These are phyloP conservation scores for Myripristis murdjan DNA, from an alignment of 2,797 vertebrate species.

Conservation along the genomic window DNA sequence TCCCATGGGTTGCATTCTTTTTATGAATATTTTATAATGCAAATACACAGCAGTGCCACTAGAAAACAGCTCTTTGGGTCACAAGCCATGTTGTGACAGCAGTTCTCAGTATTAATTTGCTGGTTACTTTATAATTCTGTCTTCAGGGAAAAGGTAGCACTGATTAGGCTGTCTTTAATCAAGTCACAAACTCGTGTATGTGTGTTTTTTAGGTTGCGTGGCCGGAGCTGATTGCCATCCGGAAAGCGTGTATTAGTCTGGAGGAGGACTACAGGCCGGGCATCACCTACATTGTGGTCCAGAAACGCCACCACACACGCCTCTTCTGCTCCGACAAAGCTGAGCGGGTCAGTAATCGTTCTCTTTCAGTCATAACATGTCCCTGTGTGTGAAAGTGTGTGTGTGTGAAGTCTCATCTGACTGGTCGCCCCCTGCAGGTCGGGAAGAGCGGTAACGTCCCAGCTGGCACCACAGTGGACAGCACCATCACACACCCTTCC, in stretches of 20 bases:
- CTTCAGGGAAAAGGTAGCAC: too few relatives aligned
- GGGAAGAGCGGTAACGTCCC: conserved; percentile 99
- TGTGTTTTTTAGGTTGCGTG: conserved; percentile 91
- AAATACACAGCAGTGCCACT: background rate
- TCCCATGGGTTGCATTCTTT: background rate
- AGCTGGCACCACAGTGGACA: conserved; percentile 98
- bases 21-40: background rate
- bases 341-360: conserved; percentile 89
- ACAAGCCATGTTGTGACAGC: too few relatives aligned
- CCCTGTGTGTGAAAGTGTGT: background rate
- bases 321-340: conserved; percentile 99
- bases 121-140: too few relatives aligned
- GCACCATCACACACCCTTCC: conserved; percentile 98
- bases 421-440: conserved; percentile 84
- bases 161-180: too few relatives aligned
- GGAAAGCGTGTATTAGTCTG: conserved; percentile 98
- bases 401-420: background rate
- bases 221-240: conserved; percentile 98
- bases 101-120: too few relatives aligned
- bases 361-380: fast-evolving
- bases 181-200: background rate
- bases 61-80: background rate
- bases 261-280: conserved; percentile 98
- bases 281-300: conserved; percentile 98
- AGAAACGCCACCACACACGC: conserved; percentile 98